Conservation (phyloP, 2,888 invertebrate genomes). For the Drymonia ruficornis region DNA sequence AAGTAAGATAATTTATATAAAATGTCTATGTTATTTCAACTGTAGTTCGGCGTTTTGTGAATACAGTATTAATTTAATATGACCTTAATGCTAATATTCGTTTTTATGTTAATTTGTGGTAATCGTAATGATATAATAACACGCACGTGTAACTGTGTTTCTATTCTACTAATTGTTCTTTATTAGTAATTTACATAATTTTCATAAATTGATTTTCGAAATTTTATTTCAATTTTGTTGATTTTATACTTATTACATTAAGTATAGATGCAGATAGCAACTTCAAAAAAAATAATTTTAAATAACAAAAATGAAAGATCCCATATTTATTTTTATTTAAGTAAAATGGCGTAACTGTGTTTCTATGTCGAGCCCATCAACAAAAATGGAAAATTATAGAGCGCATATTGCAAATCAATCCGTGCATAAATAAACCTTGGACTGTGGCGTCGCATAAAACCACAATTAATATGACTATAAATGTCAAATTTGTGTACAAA, state of each 20-base stretch:
- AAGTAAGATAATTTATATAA: too few relatives aligned
- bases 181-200: neutral
- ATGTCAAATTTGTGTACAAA: conserved; percentile 44
- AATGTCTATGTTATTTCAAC: neutral
- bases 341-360: conserved; percentile 19
- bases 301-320: too few relatives aligned
- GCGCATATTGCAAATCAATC: conserved; percentile 46
- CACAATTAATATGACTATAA: conserved; percentile 49
- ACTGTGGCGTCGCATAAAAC: conserved; percentile 48
- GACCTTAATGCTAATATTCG: conserved; percentile 4
- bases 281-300: too few relatives aligned
- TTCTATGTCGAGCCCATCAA: conserved; percentile 33
- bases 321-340: neutral
- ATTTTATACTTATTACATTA: too few relatives aligned
- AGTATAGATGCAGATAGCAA: too few relatives aligned
- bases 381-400: conserved; percentile 35
- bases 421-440: conserved; percentile 55
- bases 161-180: neutral
- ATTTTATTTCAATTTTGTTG: too few relatives aligned
- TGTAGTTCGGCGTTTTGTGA: neutral
- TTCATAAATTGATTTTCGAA: too few relatives aligned
- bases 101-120: conserved; percentile 1
- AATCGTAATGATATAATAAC: neutral
- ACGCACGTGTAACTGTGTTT: neutral
- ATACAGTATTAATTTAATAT: neutral